Evolutionary conservation across 2,113 vertebrate species (phyloP), one percentile per base, ranked within the genome.

Genomic region (Marcusenius ussheri): DNA sequence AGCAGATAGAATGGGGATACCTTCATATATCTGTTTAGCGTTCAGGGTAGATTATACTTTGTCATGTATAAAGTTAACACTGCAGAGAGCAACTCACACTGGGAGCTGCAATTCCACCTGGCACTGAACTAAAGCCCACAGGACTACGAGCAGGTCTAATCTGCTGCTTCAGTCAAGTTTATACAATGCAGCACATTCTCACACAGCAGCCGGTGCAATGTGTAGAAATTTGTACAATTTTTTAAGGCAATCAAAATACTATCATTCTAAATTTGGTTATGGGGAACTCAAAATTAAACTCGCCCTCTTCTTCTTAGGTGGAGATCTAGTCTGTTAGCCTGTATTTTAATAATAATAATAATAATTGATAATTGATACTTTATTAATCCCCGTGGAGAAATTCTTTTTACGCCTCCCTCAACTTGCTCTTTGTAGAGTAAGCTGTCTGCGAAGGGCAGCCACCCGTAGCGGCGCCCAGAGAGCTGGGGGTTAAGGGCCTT

Each of bases 1-100:
- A 3, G 98, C 97, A 84, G 96, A 97, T 49, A 99, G 94, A 88
- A 99, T 96, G 0, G 97, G 97, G 90, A 98, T 98, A 90, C 98
- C 98, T 93, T 99, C 98, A 90, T 98, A 99, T 85, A 99, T 96
- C 98, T 99, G 91, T 0, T 47, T 15, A 88, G 19, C 83, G 93
- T 95, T 95, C 95, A 95, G 95, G 91, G 86, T 45, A 90, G 80
- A 58, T 19, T 7, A 50, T 10, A 42, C 21, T 70, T 83, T 46
- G 10, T 6, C 42, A 83, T n/a, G 5, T 50, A 35, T 49, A 87
- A 31, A 50, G 27, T 13, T 17, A 56, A 46, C 24, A 84, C 19
- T 27, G 42, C 45, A 1, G 45, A 84, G 35, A 42, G 74, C 62
- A 70, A 31, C 4, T 70, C 62, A 31, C 58, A 70, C 3, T 13